Evolutionary conservation across 2,888 invertebrate species (phyloP), one percentile per base, ranked within the genome.

Genomic region (Marasmarcha lunaedactyla): DNA sequence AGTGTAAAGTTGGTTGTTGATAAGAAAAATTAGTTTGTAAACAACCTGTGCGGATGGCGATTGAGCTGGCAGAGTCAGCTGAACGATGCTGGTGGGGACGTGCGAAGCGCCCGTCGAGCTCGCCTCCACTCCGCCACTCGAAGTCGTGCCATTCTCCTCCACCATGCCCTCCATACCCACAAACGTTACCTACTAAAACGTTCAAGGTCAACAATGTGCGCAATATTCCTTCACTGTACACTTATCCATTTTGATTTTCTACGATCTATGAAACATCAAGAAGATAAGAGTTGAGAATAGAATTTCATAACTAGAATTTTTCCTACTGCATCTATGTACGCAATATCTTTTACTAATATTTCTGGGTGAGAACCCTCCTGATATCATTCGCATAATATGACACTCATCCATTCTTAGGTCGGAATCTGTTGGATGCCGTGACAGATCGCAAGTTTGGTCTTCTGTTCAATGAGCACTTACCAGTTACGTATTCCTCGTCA

Each of bases 401-500:
- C 12, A 10, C 30, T 30, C 12, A 69, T 74, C 56, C 71, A 65
- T 68, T 66, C 60, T 66, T 72, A 71, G 71, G 65, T 74, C 67
- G 64, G 61, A 67, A 68, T 71, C 64, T 63, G 67, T 20, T 20
- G 62, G 65, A 65, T 73, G 70, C 71, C 74, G 71, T 81, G 81
- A 83, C 81, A 79, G 78, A 67, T 77, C 71, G 76, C 71, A 77
- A 81, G 77, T 77, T 72, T 71, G 65, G 79, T 77, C 81, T 81
- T 78, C 78, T 59, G 58, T 68, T 70, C 71, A 14, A 34, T 14
- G 72, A 87, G 89, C 89, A 90, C 90, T 90, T 90, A 91, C 90
- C 90, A 89, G 92, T 93, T 93, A 93, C 93, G 93, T 92, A 92
- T 92, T 92, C 91, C 90, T 93, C 93, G 93, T 93, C 93, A 93